Evolutionary conservation across 2,797 vertebrate genomes (phyloP), one percentile per base, ranked within the genome.

Genomic region (Hydrophis major): DNA sequence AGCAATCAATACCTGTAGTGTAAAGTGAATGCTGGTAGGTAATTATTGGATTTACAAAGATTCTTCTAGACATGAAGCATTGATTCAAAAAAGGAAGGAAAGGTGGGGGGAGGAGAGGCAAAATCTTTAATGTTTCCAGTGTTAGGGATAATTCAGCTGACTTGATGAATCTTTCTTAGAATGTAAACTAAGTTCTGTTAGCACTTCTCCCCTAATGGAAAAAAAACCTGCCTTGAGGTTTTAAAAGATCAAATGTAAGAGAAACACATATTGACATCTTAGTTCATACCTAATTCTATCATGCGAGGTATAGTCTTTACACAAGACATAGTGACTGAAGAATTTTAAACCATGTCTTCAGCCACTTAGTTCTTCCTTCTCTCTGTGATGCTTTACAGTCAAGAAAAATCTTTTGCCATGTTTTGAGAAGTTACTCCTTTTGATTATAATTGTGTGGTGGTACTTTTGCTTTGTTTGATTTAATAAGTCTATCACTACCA

Each of bases 21-120:
- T 5, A 20, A 6, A 50, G 74, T 94, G 18, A 13, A 47, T 95
- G 37, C 93, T 92, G 56, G 90, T 88, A 56, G 37, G 10, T 91
- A 92, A 92, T 91, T 93, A 88, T 2, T 83, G 11, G 0, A 95
- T 1, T 92, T 92, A 94, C 56, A 83, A 95, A 95, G 92, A 88
- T 93, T 63, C 37, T 74, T 89, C 53, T 16, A 28, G 27, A 92
- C 50, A 94, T 50, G 92, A 89, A 83, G 90, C 88, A 87, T 0
- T 87, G 37, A 74, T 53, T 61, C 14, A 50, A 50, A 56, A 74
- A 53, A 56, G n/a, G 32, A 61, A 50, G 7, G 61, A 55, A 69
- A 55, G 53, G 53, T 53, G 11, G 8, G 55, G 61, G 7, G 12
- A 7, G 50, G 20, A 20, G 57, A 53, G 8, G 50, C 50, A 53